A percentile compares a stretch with the other conserved stretches of the same genome.
These are phyloP conservation scores for Molossus alvarezi DNA, from an alignment of 2,797 vertebrate species.

Conservation along the genomic window DNA sequence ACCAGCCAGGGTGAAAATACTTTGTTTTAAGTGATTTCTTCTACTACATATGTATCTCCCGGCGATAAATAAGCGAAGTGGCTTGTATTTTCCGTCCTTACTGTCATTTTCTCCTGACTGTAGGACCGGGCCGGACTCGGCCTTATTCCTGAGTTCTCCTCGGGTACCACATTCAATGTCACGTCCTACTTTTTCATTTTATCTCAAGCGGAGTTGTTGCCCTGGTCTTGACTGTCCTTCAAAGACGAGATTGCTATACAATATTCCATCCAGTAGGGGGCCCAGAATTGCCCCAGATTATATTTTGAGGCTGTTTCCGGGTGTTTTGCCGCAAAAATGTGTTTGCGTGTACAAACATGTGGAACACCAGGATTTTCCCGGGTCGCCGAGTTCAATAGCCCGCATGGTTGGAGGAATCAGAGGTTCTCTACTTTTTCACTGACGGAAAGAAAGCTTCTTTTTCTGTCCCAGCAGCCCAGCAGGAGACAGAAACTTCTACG, in stretches of 20 bases:
- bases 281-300: background rate
- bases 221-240: background rate
- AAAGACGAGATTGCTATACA: background rate
- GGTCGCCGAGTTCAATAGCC: background rate
- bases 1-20: no score
- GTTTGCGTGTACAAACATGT: background rate
- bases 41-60: background rate
- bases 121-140: no score
- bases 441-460: background rate
- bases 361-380: background rate
- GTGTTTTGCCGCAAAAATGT: background rate
- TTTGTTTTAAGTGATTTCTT: background rate
- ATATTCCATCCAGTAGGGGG: background rate
- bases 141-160: background rate
- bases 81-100: background rate
- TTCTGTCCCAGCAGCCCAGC: background rate
- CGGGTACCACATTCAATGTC: background rate
- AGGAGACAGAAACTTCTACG: background rate
- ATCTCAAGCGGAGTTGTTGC: background rate
- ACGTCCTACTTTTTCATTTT: fast-evolving
- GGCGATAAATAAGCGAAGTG: background rate
- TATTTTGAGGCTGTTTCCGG: background rate
- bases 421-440: background rate
- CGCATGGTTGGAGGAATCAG: background rate
- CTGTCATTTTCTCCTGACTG: background rate